Conservation (phyloP, 2,888 invertebrate species). For the Gymnocheta viridis region DNA sequence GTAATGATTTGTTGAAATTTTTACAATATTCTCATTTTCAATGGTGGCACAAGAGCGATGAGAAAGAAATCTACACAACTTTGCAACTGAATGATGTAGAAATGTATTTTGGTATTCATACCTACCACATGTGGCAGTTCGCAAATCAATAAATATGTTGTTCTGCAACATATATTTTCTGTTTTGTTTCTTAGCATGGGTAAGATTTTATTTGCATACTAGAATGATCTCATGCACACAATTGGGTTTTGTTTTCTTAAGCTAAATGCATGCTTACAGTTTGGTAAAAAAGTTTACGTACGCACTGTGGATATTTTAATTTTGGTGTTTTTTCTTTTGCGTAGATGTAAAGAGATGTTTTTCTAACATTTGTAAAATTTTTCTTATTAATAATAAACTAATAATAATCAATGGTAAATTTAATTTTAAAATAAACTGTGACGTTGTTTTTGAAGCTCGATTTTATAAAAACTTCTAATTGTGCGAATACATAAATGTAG, state of each 20-base stretch:
- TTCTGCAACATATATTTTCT: slow-evolving; percentile 43
- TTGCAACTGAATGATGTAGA: slow-evolving; percentile 27
- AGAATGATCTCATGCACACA: slow-evolving; percentile 63
- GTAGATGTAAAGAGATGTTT: neutral
- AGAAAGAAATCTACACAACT: neutral
- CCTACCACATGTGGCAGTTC: slow-evolving; percentile 23
- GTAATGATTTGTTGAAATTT: slow-evolving; percentile 50
- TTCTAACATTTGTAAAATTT: neutral
- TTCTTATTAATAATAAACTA: neutral
- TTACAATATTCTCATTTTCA: slow-evolving; percentile 50
- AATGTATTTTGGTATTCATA: slow-evolving; percentile 26
- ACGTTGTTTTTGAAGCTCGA: neutral
- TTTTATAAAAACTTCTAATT: neutral
- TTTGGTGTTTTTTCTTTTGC: neutral
- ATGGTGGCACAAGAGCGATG: neutral
- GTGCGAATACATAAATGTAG: slow-evolving; percentile 8
- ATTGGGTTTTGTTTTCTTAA: slow-evolving; percentile 8
- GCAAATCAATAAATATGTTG: slow-evolving; percentile 62
- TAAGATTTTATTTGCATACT: slow-evolving; percentile 39
- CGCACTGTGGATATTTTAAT: neutral
- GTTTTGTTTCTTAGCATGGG: slow-evolving; percentile 62
- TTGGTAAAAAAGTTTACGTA: neutral
- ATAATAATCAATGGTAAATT: neutral
- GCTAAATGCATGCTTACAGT: slow-evolving; percentile 12
- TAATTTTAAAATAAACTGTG: slow-evolving; percentile 5